Base-by-base conservation (phyloP, 2,888 invertebrate genomes). In the Stenotaenia linearis region DNA sequence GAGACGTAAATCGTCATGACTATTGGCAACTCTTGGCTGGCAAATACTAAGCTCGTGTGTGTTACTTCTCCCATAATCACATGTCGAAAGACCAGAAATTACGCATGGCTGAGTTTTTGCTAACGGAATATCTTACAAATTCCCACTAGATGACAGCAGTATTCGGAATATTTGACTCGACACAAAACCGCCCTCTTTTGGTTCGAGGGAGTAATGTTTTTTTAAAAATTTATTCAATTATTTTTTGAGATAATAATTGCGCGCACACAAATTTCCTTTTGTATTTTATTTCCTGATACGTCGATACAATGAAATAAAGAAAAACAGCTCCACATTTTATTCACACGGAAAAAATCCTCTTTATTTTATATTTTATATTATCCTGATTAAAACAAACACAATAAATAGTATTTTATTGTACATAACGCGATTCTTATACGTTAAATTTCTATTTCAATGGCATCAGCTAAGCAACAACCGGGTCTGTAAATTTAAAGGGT, bases 71-170 rank as follows among this genome's bases (percentile, higher is more conserved):
- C 69, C 1, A 23, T n/a, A 50, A 50, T 69, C 69, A 69, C 69
- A 69, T 69, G 69, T 69, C 69, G 69, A 69, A 69, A 69, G 69
- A 69, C 10, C 12, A 28, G 69, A 50, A 50, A 50, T 69, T 69
- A 69, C 69, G 25, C 25, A 25, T 28, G 69, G 69, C 69, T 12
- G 28, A 69, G 69, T 15, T 23, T 69, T 69, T 69, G 28, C 69
- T 50, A 50, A 50, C 50, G 50, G 50, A 50, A 50, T 50, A 50
- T 50, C 18, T 3, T 21, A n/a, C 0, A 50, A 50, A 18, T 50
- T 18, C 50, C 50, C 50, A n/a, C 50, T 50, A 50, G 50, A 18
- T 50, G 50, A 50, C 50, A 50, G n/a, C 50, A 50, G 21, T 50
- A n/a, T n/a, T 1, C 50, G 50, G 50, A 18, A 50, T 50, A n/a